A percentile compares a stretch with the other conserved stretches of the same genome.
Evolutionary conservation across 1,140 invertebrate genomes (phyloP).

Genomic region (Sarcophaga peregrina): DNA sequence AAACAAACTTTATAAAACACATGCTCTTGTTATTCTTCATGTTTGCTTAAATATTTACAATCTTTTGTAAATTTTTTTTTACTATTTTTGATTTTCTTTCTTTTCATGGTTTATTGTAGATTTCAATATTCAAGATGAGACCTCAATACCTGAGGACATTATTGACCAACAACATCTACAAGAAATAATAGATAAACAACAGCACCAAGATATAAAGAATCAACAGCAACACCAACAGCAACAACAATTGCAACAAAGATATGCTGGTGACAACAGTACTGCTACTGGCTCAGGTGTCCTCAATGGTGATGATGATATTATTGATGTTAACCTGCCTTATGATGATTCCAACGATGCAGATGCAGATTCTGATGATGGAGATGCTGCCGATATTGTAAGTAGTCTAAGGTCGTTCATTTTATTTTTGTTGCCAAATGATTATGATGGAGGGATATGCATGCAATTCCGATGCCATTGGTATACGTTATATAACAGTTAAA

Average conservation of each 20-base stretch:
- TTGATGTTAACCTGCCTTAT: conserved; percentile 37
- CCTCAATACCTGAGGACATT: conserved; percentile 63
- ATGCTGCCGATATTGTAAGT: conserved; percentile 62
- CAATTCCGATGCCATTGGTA: no score
- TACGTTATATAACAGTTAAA: no score
- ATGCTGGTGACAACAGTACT: conserved; percentile 53
- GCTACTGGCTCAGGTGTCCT: conserved; percentile 44
- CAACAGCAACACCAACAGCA: not conserved
- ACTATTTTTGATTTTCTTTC: not conserved
- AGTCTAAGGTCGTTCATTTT: conserved; percentile 44
- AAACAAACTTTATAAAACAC: no score
- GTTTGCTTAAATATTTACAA: not conserved
- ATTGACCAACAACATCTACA: conserved; percentile 56
- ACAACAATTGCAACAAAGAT: conserved; percentile 28
- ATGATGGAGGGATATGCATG: no score
- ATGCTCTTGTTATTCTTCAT: conserved; percentile 10
- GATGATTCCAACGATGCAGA: conserved; percentile 43
- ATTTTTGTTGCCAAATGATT: not conserved
- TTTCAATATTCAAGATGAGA: conserved; percentile 64
- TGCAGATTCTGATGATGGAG: conserved; percentile 48
- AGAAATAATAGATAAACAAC: conserved; percentile 39
- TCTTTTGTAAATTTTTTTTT: not conserved
- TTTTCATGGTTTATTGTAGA: conserved; percentile 46
- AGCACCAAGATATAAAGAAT: conserved; percentile 8
- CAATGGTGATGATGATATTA: conserved; percentile 48